phyloP scores from a whole-genome alignment of 2,888 invertebrate species.

The Trypoxylon attenuatum region DNA sequence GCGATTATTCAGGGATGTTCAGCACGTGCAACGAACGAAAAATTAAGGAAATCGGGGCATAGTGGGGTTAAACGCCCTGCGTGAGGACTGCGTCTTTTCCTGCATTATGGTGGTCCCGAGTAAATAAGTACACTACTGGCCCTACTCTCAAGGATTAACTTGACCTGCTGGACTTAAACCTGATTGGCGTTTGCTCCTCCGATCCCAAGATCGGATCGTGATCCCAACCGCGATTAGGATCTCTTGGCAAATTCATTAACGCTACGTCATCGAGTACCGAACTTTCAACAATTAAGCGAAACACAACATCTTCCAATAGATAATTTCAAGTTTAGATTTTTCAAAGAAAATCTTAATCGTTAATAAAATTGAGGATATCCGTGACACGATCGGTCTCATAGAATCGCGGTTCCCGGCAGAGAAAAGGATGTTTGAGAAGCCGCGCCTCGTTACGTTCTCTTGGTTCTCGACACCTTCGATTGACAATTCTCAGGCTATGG shows the following conservation, averaged over 20 bases:
- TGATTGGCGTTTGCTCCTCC: not conserved
- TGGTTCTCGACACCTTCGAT: slow-evolving; percentile 67
- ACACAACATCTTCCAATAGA: too few relatives aligned
- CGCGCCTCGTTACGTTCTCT: slow-evolving; percentile 68
- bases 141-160: slow-evolving; percentile 7
- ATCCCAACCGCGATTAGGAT: too few relatives aligned
- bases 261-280: too few relatives aligned
- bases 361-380: too few relatives aligned
- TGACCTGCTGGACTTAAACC: slow-evolving; percentile 3
- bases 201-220: not conserved
- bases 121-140: not conserved
- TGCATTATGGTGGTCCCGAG: slow-evolving; percentile 26
- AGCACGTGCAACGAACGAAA: too few relatives aligned
- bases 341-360: too few relatives aligned
- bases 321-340: too few relatives aligned
- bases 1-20: too few relatives aligned
- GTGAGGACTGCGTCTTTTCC: slow-evolving; percentile 23
- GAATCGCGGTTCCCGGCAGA: too few relatives aligned
- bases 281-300: too few relatives aligned
- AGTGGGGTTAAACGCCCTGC: not conserved
- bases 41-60: slow-evolving; percentile 26
- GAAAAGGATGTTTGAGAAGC: slow-evolving; percentile 73
- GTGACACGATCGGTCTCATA: too few relatives aligned
- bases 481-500: slow-evolving; percentile 69
- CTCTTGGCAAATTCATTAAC: too few relatives aligned